These are phyloP conservation scores for Prionailurus bengalensis DNA, from an alignment of 2,113 vertebrate genomes.

Conservation along the genomic window DNA sequence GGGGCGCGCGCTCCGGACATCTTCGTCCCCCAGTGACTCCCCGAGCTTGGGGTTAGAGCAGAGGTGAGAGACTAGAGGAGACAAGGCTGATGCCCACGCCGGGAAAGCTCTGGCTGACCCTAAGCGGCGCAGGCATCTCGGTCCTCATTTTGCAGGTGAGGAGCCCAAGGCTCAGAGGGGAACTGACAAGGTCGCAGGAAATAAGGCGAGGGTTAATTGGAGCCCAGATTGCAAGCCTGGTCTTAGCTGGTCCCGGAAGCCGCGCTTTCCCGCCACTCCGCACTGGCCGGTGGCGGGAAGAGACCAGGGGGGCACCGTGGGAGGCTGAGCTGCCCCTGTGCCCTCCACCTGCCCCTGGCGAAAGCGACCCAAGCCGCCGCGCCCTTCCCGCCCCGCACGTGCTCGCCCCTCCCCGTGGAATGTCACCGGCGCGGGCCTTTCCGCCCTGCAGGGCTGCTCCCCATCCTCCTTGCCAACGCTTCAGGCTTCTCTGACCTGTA, in stretches of 20 bases:
- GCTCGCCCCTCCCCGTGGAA: conserved; percentile 67
- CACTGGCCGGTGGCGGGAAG: not conserved
- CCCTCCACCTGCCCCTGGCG: not conserved
- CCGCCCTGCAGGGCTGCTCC: rapidly evolving
- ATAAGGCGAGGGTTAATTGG: not conserved
- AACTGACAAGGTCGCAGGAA: not conserved
- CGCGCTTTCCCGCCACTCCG: not conserved
- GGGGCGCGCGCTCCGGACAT: not conserved
- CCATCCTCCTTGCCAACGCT: not conserved
- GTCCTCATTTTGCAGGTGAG: not conserved
- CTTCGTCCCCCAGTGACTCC: not conserved
- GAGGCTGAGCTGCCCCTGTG: not conserved
- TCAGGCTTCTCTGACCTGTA: not conserved
- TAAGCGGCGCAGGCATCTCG: not conserved
- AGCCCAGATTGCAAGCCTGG: not conserved
- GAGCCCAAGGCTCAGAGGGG: not conserved
- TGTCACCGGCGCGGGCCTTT: not conserved
- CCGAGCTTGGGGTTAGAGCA: not conserved
- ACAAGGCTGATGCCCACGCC: not conserved
- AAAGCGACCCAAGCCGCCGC: not conserved
- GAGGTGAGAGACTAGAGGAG: not conserved
- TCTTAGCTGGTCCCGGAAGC: not conserved
- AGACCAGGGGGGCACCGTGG: not conserved
- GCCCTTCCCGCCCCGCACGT: not conserved
- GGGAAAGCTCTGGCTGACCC: not conserved